Base-by-base conservation (phyloP, 2,888 invertebrate species). In the Unio pictorum region DNA sequence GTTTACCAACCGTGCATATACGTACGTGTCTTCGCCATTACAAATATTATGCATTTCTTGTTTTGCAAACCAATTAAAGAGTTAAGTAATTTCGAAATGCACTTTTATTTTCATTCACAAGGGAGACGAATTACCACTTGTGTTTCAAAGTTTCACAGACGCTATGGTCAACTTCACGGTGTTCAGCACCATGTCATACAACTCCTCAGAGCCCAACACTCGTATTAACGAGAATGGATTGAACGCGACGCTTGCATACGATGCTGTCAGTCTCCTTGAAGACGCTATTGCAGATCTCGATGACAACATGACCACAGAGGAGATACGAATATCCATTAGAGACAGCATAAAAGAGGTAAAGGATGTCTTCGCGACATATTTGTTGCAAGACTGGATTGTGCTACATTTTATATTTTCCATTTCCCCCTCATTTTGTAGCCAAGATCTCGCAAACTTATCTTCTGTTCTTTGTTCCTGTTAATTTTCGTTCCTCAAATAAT, bases 91-190 rank as follows among this genome's bases (percentile, higher is more conserved):
- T 26, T 23, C 2, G 59, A 15, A 15, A 59, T 23, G 26, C 20
- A 59, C 11, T 23, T 26, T 61, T 61, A 17, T 58, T 23, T 61
- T 54, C 56, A 55, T 59, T 64, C 7, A 45, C 26, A 74, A 84
- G 85, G 84, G 83, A 1, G 80, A 82, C 67, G 77, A 82, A 26
- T 69, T 84, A 8, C 69, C 72, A 4, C 71, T 75, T 34, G 72
- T 85, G 7, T 82, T 85, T 68, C 65, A 66, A 11, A 64, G 61
- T 8, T 84, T 80, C 70, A 67, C 72, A 1, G 84, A 84, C 67
- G 80, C 86, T 59, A 76, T 81, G 23, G 78, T 84, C 58, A 86
- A 86, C 69, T 86, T 84, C 71, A 86, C 85, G 1, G 73, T 84
- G 26, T 80, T 86, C 58, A 76, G 81, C 34, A 57, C 83, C n/a